A percentile compares a stretch with the other conserved stretches of the same genome.
Evolutionary conservation across 2,888 invertebrate species (phyloP).

Genomic region (Ochropacha duplaris): DNA sequence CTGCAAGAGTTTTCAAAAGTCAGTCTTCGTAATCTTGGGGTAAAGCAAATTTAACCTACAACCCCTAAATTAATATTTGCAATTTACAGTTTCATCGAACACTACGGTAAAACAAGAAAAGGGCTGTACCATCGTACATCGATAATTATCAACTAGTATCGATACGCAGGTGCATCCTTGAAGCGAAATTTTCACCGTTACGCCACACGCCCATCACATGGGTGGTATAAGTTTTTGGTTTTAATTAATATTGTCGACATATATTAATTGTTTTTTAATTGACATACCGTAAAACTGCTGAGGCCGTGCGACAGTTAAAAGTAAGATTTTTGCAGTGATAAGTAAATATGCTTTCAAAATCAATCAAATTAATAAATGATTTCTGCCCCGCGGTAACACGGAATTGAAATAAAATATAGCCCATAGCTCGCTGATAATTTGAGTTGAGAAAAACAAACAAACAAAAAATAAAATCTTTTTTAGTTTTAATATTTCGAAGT

Average conservation of each 20-base stretch:
- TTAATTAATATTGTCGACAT: not conserved
- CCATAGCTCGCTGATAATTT: too few relatives aligned
- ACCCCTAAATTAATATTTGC: constrained; percentile 43
- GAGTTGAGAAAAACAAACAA: too few relatives aligned
- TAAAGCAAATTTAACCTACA: not conserved
- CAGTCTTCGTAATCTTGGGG: too few relatives aligned
- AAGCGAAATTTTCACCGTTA: constrained; percentile 32
- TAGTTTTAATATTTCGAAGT: too few relatives aligned
- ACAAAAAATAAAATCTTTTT: too few relatives aligned
- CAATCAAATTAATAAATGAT: too few relatives aligned
- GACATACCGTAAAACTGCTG: not conserved
- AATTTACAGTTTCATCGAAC: constrained; percentile 42
- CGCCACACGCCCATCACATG: constrained; percentile 34
- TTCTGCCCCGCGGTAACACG: too few relatives aligned
- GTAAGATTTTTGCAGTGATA: too few relatives aligned
- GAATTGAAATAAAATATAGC: too few relatives aligned
- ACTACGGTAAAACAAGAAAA: constrained; percentile 55
- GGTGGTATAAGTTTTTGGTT: constrained; percentile 29
- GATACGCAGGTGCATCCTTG: constrained; percentile 20
- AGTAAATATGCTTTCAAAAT: too few relatives aligned
- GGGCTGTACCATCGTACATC: constrained; percentile 55
- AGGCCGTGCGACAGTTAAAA: not conserved
- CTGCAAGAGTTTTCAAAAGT: too few relatives aligned
- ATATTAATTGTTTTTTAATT: not conserved
- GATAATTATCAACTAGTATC: constrained; percentile 39